Evolutionary conservation across 1,140 invertebrate genomes (phyloP), one percentile per base, ranked within the genome.

Genomic region (Bilobella aurantiaca): DNA sequence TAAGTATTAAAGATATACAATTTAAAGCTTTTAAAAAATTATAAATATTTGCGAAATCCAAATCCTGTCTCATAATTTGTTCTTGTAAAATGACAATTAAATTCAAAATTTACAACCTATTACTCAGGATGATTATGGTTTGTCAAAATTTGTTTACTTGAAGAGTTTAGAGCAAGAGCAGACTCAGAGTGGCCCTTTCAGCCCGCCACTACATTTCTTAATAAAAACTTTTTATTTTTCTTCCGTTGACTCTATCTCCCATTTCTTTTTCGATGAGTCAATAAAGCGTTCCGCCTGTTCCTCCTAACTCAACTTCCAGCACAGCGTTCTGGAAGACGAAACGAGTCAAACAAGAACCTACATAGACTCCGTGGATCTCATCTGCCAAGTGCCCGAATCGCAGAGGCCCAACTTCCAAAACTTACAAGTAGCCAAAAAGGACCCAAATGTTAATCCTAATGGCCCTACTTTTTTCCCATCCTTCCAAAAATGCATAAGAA

Each of bases 191-290:
- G 34, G 34, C 8, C 8, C 8, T 42, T 42, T 18, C 18, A 18
- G 8, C 8, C 34, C 18, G 34, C 34, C 34, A 42, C 49, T 53
- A 23, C 49, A 53, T 53, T 23, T 53, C 49, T 53, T 53, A 53
- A 53, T 53, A 53, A 53, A 53, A 53, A 5, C 25, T 23, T 53
- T 18, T 53, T 23, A 18, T 23, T 23, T 23, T 53, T n/a, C n/a
- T n/a, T n/a, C n/a, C n/a, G n/a, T n/a, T n/a, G n/a, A n/a, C n/a
- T n/a, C n/a, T n/a, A n/a, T n/a, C n/a, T 23, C 8, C 49, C 25
- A 53, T 53, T 53, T 53, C 49, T 53, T 53, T 53, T 53, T 23
- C 49, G 49, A 53, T 53, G 49, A 53, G 49, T 53, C 49, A 53
- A 53, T 53, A 53, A 53, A 53, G 23, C 25, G 49, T 53, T 53